Conservation (phyloP, 2,888 invertebrate genomes). For the Terebella lapidaria region DNA sequence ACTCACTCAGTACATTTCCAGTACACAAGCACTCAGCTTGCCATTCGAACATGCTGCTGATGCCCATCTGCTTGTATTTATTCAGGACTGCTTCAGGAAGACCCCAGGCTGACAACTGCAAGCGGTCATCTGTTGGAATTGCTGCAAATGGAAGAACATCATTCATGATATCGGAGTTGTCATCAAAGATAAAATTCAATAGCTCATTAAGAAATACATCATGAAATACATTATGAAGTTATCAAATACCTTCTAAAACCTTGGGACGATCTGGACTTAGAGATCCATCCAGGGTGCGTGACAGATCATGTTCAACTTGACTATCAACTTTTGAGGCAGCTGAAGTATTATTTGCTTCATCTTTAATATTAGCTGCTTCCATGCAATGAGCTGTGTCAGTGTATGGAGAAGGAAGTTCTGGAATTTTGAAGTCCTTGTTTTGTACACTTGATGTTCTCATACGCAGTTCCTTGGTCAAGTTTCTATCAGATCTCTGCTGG, state of each 20-base stretch:
- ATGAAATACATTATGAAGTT: neutral
- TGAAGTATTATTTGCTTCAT: no score
- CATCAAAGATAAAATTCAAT: neutral
- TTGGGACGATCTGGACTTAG: neutral
- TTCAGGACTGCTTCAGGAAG: slow-evolving; percentile 20
- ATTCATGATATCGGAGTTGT: neutral
- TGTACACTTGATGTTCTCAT: no score
- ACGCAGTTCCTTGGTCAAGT: no score
- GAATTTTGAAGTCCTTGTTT: no score
- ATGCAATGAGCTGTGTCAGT: no score
- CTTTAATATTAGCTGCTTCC: no score
- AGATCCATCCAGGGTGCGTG: no score
- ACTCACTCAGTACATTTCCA: slow-evolving; percentile 25
- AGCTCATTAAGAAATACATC: neutral
- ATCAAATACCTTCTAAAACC: neutral
- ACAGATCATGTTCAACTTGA: no score
- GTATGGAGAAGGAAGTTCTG: no score
- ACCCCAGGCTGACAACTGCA: slow-evolving; percentile 26
- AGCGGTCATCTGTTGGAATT: slow-evolving; percentile 1
- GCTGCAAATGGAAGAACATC: neutral
- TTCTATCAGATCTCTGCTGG: no score
- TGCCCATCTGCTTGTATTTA: slow-evolving; percentile 19
- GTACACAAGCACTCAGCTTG: slow-evolving; percentile 28
- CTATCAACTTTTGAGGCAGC: no score
- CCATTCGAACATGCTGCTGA: slow-evolving; percentile 26